These are phyloP conservation scores for Pentalonia nigronervosa DNA, from an alignment of 1,140 invertebrate genomes.

Conservation along the genomic window DNA sequence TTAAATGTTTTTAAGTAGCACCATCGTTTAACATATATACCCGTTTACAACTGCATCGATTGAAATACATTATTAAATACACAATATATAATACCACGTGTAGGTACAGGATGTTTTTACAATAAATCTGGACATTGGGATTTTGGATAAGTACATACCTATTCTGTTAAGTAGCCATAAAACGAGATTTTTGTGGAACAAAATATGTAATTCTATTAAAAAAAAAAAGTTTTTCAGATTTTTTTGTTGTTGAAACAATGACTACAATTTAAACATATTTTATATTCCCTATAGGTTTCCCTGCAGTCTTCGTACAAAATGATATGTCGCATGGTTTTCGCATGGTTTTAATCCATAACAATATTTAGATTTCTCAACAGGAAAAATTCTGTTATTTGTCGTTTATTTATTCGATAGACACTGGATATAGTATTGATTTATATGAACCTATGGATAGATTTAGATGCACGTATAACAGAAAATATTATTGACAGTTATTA, in stretches of 20 bases:
- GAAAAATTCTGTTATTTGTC: background rate
- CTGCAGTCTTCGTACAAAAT: background rate
- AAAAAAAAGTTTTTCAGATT: too few relatives aligned
- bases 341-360: background rate
- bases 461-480: background rate
- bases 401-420: background rate
- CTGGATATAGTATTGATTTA: background rate
- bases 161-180: background rate
- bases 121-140: background rate
- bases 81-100: background rate
- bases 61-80: background rate
- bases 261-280: too few relatives aligned
- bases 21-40: background rate
- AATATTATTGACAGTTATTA: background rate
- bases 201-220: too few relatives aligned
- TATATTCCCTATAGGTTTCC: too few relatives aligned
- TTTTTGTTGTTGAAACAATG: too few relatives aligned
- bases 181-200: background rate
- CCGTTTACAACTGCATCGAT: background rate
- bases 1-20: conserved; percentile 8
- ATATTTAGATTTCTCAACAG: background rate
- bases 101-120: background rate
- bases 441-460: too few relatives aligned
- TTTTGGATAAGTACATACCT: background rate
- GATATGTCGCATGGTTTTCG: background rate